These are phyloP conservation scores for Congeria kusceri DNA, from an alignment of 2,888 invertebrate genomes.

Conservation along the genomic window DNA sequence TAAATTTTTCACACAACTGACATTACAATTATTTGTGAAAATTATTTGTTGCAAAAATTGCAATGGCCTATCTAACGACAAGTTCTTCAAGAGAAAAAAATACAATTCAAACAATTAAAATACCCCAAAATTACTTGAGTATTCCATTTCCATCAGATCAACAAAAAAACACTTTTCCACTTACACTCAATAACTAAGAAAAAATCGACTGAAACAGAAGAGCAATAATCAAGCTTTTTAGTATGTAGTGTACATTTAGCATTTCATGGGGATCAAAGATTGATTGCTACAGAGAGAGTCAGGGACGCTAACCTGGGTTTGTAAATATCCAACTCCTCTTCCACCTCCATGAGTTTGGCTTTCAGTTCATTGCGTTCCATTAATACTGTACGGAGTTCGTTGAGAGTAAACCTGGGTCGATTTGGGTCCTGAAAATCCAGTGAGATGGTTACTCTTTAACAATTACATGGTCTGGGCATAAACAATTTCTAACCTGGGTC, in stretches of 20 bases:
- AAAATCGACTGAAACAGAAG: neutral
- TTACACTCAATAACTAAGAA: too few relatives aligned
- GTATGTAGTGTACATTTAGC: neutral
- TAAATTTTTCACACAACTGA: too few relatives aligned
- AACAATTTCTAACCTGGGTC: neutral
- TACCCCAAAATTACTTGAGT: too few relatives aligned
- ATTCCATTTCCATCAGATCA: neutral
- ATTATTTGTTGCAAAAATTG: too few relatives aligned
- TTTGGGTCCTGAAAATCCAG: slow-evolving; percentile 85
- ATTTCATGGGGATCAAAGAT: neutral
- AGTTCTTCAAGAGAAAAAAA: too few relatives aligned
- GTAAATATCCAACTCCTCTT: slow-evolving; percentile 94
- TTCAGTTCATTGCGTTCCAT: slow-evolving; percentile 97
- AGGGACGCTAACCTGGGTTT: slow-evolving; percentile 87
- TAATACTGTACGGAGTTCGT: slow-evolving; percentile 93
- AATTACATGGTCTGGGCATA: too few relatives aligned
- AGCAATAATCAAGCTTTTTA: slow-evolving; percentile 1
- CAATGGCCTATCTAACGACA: too few relatives aligned
- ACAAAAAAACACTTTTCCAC: neutral
- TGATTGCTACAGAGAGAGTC: neutral
- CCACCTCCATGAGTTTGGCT: slow-evolving; percentile 95
- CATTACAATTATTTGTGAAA: too few relatives aligned
- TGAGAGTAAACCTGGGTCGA: slow-evolving; percentile 92
- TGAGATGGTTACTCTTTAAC: too few relatives aligned
- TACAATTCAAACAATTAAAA: too few relatives aligned